These are phyloP conservation scores for Condylura cristata DNA, from an alignment of 2,113 vertebrate species.

Conservation along the genomic window DNA sequence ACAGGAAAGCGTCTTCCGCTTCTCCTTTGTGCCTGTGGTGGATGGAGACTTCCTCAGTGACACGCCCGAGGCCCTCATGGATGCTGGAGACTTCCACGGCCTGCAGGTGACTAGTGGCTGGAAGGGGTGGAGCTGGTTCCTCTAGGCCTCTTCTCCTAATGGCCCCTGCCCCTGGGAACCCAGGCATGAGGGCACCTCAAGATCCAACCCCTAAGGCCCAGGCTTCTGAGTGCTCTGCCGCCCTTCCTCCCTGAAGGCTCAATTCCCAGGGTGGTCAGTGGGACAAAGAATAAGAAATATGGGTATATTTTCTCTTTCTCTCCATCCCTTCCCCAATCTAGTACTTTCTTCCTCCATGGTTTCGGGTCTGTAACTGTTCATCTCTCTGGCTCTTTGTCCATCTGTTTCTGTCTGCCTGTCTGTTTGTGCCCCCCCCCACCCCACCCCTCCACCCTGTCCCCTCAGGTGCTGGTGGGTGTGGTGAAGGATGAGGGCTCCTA, in stretches of 20 bases:
- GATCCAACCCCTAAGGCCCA: slow-evolving; percentile 1
- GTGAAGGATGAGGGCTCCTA: slow-evolving; percentile 95
- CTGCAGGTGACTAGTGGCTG: slow-evolving; percentile 75
- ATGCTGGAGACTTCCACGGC: slow-evolving; percentile 87
- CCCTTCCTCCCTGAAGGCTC: neutral
- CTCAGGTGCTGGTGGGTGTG: slow-evolving; percentile 91
- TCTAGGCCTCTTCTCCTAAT: neutral
- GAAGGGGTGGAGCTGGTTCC: neutral
- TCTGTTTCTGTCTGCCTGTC: slow-evolving; percentile 64
- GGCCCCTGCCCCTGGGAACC: neutral
- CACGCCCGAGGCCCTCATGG: slow-evolving; percentile 90
- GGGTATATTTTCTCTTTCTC: slow-evolving; percentile 33
- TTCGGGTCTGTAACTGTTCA: slow-evolving; percentile 60
- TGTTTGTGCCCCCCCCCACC: slow-evolving; percentile 25
- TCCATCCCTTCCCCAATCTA: slow-evolving; percentile 46
- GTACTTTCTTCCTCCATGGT: neutral
- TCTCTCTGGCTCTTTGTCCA: slow-evolving; percentile 68
- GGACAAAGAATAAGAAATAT: slow-evolving; percentile 31
- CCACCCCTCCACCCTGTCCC: slow-evolving; percentile 67
- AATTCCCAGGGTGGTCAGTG: neutral
- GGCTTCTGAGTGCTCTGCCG: neutral
- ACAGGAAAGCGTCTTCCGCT: slow-evolving; percentile 90
- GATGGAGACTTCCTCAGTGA: slow-evolving; percentile 92
- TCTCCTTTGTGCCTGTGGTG: slow-evolving; percentile 94
- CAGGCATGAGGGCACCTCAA: neutral